Conservation (phyloP, 1,140 invertebrate species). For the Sesamia nonagrioides region DNA sequence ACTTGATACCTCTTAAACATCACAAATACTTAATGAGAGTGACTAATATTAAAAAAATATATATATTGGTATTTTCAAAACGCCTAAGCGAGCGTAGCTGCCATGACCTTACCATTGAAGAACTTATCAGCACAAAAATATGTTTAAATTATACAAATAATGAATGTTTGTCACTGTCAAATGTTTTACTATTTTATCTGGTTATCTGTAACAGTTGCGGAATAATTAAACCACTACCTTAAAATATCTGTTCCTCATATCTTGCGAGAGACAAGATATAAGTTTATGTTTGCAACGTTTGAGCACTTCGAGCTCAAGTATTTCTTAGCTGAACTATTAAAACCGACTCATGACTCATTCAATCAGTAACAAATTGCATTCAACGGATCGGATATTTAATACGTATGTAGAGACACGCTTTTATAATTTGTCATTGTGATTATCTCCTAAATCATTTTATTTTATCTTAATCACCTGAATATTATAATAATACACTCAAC, state of each 20-base stretch:
- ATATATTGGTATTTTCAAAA: too few relatives aligned
- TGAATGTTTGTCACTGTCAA: neutral
- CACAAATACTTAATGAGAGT: too few relatives aligned
- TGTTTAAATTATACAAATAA: neutral
- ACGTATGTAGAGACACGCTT: neutral
- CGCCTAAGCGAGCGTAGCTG: neutral
- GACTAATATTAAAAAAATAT: too few relatives aligned
- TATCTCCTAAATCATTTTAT: constrained; percentile 31
- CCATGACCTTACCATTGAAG: constrained; percentile 6
- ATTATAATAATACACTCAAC: neutral
- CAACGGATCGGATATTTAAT: constrained; percentile 22
- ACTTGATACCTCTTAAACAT: too few relatives aligned
- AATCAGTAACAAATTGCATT: constrained; percentile 35
- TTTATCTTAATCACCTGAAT: constrained; percentile 22
- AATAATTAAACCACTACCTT: constrained; percentile 9
- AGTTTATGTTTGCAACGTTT: constrained; percentile 11
- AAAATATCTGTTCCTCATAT: constrained; percentile 15
- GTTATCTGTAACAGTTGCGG: constrained; percentile 1
- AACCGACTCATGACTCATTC: constrained; percentile 7
- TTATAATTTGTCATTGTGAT: constrained; percentile 12
- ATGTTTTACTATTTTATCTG: constrained; percentile 11
- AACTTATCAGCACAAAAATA: neutral
- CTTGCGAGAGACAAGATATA: constrained; percentile 6
- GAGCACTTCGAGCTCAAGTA: neutral
- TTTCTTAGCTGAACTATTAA: constrained; percentile 21